phyloP scores from a whole-genome alignment of 1,140 invertebrate species.

The Bombus consobrinus region DNA sequence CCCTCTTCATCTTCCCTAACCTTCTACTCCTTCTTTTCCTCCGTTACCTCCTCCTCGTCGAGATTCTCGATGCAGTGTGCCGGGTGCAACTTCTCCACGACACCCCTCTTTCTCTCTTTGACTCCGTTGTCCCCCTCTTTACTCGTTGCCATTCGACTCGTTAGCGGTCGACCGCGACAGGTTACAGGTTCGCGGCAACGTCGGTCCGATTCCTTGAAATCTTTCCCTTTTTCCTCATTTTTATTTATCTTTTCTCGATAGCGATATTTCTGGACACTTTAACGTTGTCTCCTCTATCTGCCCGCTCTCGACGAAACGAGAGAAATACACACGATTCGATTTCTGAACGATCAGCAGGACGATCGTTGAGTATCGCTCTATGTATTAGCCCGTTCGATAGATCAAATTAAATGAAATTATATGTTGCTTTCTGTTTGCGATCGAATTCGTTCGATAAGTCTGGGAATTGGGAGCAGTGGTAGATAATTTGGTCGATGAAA shows the following conservation, averaged over 20 bases:
- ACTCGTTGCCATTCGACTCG: not conserved
- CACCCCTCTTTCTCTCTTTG: conserved; percentile 47
- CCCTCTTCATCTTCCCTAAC: conserved; percentile 76
- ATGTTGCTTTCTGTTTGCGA: not conserved
- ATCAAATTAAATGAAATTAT: too few species aligned
- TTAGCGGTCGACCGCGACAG: conserved; percentile 3
- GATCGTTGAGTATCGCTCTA: too few species aligned
- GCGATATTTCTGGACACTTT: conserved; percentile 43
- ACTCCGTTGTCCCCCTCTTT: not conserved
- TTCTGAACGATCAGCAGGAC: accelerated
- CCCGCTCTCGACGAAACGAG: not conserved
- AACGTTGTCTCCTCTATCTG: not conserved
- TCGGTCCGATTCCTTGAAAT: not conserved
- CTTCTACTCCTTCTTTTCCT: conserved; percentile 74
- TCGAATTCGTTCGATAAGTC: not conserved
- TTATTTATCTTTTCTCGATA: not conserved
- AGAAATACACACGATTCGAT: too few species aligned
- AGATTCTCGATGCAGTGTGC: conserved; percentile 77
- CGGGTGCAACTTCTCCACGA: conserved; percentile 82
- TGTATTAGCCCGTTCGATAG: too few species aligned
- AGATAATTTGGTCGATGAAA: too few species aligned
- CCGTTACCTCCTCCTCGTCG: conserved; percentile 64
- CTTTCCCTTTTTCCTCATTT: not conserved
- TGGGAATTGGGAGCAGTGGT: not conserved
- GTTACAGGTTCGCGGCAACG: conserved; percentile 11